Evolutionary conservation across 1,140 invertebrate species (phyloP), one percentile per base, ranked within the genome.

Genomic region (Druon quercuslanigerum): DNA sequence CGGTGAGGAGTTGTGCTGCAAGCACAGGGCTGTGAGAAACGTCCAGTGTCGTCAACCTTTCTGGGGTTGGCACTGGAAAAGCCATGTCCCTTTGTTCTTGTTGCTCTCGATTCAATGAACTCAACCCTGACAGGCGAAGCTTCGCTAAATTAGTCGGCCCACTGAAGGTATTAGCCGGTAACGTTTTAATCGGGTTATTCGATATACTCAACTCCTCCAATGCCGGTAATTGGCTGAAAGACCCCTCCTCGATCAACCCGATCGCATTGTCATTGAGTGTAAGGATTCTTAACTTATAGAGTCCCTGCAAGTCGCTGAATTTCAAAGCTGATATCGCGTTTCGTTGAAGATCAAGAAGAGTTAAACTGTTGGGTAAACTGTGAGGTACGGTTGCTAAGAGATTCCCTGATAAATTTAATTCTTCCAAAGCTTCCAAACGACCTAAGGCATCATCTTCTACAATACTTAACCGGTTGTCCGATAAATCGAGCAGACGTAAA

Each of bases 371-470:
- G 6, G 95, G 94, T 40, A 97, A 86, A 86, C 94, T 94, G 80
- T 92, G 88, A 7, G 96, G 96, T 66, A 97, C 91, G 8, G 88
- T 89, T 7, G 85, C 87, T 25, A 98, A 91, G 17, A 91, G 86
- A 87, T 98, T 98, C 74, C 95, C 94, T 77, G 96, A 95, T 11
- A 98, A 91, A 87, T 96, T 96, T 14, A 98, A 92, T 74, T 96
- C 92, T 40, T 95, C 92, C 8, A 99, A 92, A 82, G 95, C 94
- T 83, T 97, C 96, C 19, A 97, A 87, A 51, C 97, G 92, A 0
- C 96, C 96, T 33, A 98, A 90, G 0, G 97, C 96, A 83, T 97
- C 96, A 50, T 98, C 96, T 89, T 98, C 97, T 8, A 99, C 93
- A 4, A 93, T 91, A 54, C 90, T 90, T 40, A 99, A 93, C 76